These are phyloP conservation scores for Notothenia rossii DNA, from an alignment of 2,113 vertebrate species.

Conservation along the genomic window DNA sequence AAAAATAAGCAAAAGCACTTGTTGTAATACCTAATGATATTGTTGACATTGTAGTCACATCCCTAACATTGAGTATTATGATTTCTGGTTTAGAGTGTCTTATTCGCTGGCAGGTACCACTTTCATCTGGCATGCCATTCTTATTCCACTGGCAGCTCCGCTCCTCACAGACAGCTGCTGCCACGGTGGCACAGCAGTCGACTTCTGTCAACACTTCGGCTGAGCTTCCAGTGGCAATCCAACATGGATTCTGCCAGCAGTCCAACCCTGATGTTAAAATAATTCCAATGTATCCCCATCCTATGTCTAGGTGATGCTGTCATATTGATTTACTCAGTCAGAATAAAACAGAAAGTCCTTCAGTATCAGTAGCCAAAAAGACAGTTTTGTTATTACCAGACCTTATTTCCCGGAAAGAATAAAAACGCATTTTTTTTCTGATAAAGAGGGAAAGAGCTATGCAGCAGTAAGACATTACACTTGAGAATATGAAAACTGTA, in stretches of 20 bases:
- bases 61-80: constrained; percentile 18
- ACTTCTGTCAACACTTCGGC: constrained; percentile 61
- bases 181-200: constrained; percentile 16
- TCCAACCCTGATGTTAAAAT: neutral
- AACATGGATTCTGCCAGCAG: constrained; percentile 42
- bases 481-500: neutral
- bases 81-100: constrained; percentile 26
- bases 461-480: neutral
- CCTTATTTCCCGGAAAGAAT: constrained; percentile 12
- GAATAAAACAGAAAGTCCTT: constrained; percentile 7
- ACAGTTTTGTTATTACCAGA: constrained; percentile 16
- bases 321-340: constrained; percentile 20
- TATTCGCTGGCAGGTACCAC: constrained; percentile 24
- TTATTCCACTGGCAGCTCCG: constrained; percentile 38
- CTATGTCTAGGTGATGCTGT: constrained; percentile 8
- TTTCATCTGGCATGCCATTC: constrained; percentile 13
- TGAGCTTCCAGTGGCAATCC: constrained; percentile 19
- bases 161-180: constrained; percentile 23
- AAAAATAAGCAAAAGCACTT: neutral
- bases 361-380: constrained; percentile 15
- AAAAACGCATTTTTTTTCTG: constrained; percentile 29
- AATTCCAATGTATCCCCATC: neutral
- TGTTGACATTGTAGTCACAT: constrained; percentile 1
- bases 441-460: neutral
- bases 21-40: neutral